phyloP scores from a whole-genome alignment of 2,113 vertebrate genomes.

The Vombatus ursinus region DNA sequence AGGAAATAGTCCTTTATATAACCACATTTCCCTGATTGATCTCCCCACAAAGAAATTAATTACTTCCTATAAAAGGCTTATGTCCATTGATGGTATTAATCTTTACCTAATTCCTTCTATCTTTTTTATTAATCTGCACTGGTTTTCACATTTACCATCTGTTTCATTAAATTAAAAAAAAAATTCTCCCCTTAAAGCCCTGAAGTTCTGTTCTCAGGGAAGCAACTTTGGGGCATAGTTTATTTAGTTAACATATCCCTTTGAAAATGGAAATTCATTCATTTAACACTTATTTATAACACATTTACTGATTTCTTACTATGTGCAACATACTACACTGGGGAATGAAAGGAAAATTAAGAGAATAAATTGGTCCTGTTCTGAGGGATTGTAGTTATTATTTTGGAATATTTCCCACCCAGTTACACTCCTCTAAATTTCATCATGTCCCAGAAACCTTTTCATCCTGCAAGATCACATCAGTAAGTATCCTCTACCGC shows the following conservation, averaged over 20 bases:
- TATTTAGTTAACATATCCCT: background rate
- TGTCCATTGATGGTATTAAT: conserved; percentile 40
- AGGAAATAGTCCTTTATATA: background rate
- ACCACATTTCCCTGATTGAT: conserved; percentile 35
- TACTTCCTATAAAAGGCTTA: conserved; percentile 6
- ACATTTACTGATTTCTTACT: background rate
- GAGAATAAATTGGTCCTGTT: background rate
- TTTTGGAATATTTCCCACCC: background rate
- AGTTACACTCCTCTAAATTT: background rate
- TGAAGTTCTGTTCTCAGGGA: conserved; percentile 36
- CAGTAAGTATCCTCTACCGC: background rate
- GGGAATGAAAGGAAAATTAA: background rate
- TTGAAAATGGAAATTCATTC: background rate
- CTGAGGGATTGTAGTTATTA: background rate
- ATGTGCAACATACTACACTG: background rate
- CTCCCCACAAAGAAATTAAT: conserved; percentile 44
- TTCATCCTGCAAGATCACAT: background rate
- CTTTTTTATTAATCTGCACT: conserved; percentile 25
- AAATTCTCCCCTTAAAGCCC: background rate
- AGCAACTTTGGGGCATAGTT: conserved; percentile 20
- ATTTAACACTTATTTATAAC: background rate
- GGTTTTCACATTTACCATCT: conserved; percentile 43
- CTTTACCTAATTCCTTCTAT: conserved; percentile 29
- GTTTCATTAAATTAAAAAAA: conserved; percentile 20
- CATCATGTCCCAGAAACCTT: background rate